Evolutionary conservation across 2,797 vertebrate genomes (phyloP), one percentile per base, ranked within the genome.

Genomic region (Thunnus albacares): DNA sequence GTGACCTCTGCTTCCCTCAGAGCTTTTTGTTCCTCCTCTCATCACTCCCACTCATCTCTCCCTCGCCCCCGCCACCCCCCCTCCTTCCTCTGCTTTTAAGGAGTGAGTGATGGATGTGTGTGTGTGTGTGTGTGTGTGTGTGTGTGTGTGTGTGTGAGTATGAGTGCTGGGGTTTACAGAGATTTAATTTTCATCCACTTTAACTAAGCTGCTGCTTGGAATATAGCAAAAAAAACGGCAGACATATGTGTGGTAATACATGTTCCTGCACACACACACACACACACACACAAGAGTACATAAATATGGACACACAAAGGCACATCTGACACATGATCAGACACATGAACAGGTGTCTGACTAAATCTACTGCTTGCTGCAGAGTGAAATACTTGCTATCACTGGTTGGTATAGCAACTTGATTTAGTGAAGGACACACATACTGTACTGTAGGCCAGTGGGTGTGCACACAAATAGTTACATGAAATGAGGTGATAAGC

Each of bases 201-300:
- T 90, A 94, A 94, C 87, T 93, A 94, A 96, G 94, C 87, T 85
- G 89, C 83, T 89, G 94, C 95, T 94, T 88, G 87, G 84, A 93
- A 89, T 75, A 91, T 58, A 76, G 88, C 79, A 91, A 52, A 43
- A 82, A 14, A 62, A 62, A 58, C 26, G 56, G 72, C 71, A 75
- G 43, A 18, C n/a, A 18, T 30, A 3, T 28, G 70, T 43, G 67
- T 51, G 22, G 28, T 24, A 20, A 79, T 51, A 10, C 24, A 58
- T 52, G 35, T 38, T 38, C 15, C 22, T 13, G 17, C 17, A 47
- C 59, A 43, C 49, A 52, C 71, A 68, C 53, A 56, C 17, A 47
- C 59, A 43, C 56, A 65, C 47, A 43, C 49, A 52, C 71, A 68
- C 57, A 56, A 18, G 0, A 47, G 26, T 6, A 78, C 57, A 84